Conservation (phyloP, 2,888 invertebrate species). For the Rhyacophila evoluta region DNA sequence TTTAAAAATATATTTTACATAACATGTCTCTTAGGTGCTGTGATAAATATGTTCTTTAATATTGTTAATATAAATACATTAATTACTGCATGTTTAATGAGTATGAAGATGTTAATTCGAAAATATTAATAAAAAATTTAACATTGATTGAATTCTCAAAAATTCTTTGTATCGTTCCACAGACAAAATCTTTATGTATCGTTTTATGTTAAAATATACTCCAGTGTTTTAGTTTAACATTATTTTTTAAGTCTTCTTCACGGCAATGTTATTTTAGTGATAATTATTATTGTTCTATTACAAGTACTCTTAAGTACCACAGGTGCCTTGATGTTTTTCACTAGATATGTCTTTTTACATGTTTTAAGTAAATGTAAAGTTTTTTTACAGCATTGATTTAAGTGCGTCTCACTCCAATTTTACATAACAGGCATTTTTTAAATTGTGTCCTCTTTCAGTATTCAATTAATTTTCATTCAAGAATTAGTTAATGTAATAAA, state of each 20-base stretch:
- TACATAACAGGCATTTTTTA: not conserved
- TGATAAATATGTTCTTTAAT: not conserved
- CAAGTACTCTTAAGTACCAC: not conserved
- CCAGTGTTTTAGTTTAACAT: slow-evolving; percentile 5
- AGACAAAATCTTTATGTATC: not conserved
- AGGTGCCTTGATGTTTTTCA: slow-evolving; percentile 27
- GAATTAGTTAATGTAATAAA: no score
- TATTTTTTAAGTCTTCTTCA: not conserved
- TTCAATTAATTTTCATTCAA: no score
- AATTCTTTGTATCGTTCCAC: no score
- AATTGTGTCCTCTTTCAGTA: no score
- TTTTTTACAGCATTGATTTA: no score
- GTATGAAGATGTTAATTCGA: no score
- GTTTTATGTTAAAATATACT: not conserved
- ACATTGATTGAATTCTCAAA: no score
- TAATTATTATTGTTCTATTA: not conserved
- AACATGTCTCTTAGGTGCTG: slow-evolving; percentile 2
- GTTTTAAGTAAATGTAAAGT: not conserved
- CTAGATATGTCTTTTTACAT: not conserved
- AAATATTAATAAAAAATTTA: no score
- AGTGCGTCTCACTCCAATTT: no score
- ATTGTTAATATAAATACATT: not conserved
- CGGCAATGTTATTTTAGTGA: not conserved
- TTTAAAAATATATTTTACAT: not conserved
- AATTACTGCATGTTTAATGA: no score